phyloP scores from a whole-genome alignment of 2,888 invertebrate species.

The Pammene aurita region DNA sequence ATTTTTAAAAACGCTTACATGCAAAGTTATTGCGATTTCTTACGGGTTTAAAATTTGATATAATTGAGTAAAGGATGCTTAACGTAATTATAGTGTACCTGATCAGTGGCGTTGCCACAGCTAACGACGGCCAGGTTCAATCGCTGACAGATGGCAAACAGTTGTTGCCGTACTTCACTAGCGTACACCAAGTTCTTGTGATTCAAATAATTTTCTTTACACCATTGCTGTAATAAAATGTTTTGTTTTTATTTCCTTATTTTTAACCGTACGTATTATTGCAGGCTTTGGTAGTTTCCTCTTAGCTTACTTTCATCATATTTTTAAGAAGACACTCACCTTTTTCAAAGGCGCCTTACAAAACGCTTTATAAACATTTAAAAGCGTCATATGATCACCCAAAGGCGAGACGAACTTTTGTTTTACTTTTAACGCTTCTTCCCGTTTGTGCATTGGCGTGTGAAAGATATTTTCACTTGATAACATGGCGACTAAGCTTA shows the following conservation, averaged over 20 bases:
- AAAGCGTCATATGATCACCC: constrained; percentile 95
- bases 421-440: constrained; percentile 88
- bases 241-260: too few species aligned
- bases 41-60: too few species aligned
- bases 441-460: constrained; percentile 88
- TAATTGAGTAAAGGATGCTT: too few species aligned
- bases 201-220: constrained; percentile 94
- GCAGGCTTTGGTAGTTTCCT: too few species aligned
- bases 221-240: constrained; percentile 87
- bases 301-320: not conserved
- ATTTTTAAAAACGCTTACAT: too few species aligned
- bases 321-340: constrained; percentile 55
- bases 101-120: constrained; percentile 85
- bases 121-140: constrained; percentile 84
- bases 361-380: constrained; percentile 94
- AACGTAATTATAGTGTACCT: constrained; percentile 63
- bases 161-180: constrained; percentile 90
- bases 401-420: constrained; percentile 92
- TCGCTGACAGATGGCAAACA: constrained; percentile 87
- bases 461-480: constrained; percentile 94
- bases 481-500: constrained; percentile 93
- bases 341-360: constrained; percentile 87
- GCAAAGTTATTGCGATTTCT: too few species aligned
- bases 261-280: too few species aligned
- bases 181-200: constrained; percentile 92